Conservation (phyloP, 1,140 invertebrate species). For the Helicorthomorpha holstii region DNA sequence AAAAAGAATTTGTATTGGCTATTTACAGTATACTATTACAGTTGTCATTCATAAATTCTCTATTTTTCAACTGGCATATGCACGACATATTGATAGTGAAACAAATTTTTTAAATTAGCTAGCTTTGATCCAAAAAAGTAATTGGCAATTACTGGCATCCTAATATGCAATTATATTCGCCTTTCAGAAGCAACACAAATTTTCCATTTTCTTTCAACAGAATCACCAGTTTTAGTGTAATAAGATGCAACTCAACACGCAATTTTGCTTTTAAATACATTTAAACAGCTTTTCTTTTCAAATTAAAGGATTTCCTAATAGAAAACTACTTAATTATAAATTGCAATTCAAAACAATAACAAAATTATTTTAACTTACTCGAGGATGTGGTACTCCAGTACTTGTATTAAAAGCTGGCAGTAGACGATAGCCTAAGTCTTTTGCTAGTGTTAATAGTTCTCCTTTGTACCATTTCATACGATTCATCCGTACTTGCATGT, state of each 20-base stretch:
- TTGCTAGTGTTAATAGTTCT: conserved; percentile 74
- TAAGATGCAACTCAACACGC: not conserved
- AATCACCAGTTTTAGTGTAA: no score
- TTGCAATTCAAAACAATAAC: not conserved
- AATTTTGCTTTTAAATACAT: not conserved
- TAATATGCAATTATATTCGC: no score
- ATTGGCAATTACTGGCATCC: no score
- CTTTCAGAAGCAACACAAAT: no score
- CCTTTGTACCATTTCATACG: conserved; percentile 79
- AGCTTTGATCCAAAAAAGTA: no score
- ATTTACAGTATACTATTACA: no score
- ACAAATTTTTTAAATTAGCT: no score
- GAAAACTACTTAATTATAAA: not conserved
- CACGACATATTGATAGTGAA: no score
- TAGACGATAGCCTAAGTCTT: conserved; percentile 77
- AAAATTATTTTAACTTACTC: conserved; percentile 37
- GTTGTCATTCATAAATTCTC: no score
- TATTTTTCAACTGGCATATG: no score
- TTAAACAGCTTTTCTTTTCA: not conserved
- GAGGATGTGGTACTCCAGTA: conserved; percentile 90
- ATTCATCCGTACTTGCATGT: conserved; percentile 54
- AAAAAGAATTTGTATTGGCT: no score
- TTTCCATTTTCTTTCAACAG: no score
- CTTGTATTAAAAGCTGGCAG: conserved; percentile 94
- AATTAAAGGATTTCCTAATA: conserved; percentile 4